Base-by-base conservation (phyloP, 1,140 invertebrate species). In the Penaeus chinensis region DNA sequence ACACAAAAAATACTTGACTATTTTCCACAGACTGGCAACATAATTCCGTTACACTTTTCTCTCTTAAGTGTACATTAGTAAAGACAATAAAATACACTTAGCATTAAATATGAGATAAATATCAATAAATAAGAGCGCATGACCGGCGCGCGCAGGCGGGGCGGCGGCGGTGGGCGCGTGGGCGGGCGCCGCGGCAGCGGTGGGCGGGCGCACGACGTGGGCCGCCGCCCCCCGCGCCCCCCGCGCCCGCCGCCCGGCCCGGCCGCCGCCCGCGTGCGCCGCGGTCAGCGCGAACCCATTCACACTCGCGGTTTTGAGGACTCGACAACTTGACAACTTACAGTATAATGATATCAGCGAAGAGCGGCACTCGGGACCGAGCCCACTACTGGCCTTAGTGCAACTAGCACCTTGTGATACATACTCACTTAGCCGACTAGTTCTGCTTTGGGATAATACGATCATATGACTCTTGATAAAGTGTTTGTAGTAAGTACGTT, bases 71-170 rank as follows among this genome's bases (percentile, higher is more conserved):
- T 87, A 87, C 85, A 87, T 62, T 81, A 88, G 86, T 88, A 88
- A 88, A 88, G 81, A 88, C 86, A 88, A 88, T 88, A 88, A 88
- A 88, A 88, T 88, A 88, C 86, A 88, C 71, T 83, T 84, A 88
- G 81, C 86, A 66, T 88, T 88, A 88, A 88, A 88, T 88, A 88
- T 76, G 74, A 88, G 86, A 88, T 88, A 88, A 88, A 88, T 88
- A 88, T 61, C 74, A 88, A 88, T 88, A 88, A 88, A 88, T 88
- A 88, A 88, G 62, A 78, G 47, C 71, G 82, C 71, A 24, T 27
- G 54, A 16, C 37, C 63, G 81, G 81, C 32, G 82, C 20, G 82
- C 47, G 66, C 61, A 60, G 62, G 65, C 63, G 69, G 77, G 61
- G 60, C 22, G 76, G 74, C 47, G 60, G 27, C n/a, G 22, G 74